Evolutionary conservation across 2,113 vertebrate genomes (phyloP).

Genomic region (Lamprologus ornatipinnis): DNA sequence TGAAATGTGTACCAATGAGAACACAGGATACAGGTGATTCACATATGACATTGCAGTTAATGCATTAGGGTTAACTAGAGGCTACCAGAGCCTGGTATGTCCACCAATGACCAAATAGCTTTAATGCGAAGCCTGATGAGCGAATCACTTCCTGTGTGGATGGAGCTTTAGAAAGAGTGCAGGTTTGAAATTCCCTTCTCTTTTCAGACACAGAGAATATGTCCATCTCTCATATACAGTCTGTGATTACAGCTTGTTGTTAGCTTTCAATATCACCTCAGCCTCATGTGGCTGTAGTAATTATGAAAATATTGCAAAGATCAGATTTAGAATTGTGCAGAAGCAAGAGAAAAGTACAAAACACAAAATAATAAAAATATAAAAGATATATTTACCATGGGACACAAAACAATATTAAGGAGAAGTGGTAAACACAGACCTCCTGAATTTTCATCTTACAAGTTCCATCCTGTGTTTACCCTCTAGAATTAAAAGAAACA

Average conservation of each 20-base stretch:
- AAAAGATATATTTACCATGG: neutral
- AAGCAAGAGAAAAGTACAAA: neutral
- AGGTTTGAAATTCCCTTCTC: neutral
- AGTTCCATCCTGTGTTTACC: rapidly evolving
- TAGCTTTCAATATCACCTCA: neutral
- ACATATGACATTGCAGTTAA: neutral
- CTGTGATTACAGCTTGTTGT: neutral
- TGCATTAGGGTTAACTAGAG: neutral
- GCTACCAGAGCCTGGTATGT: neutral
- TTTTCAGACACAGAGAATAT: neutral
- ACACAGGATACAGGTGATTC: neutral
- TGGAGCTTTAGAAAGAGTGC: neutral
- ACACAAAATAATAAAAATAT: neutral
- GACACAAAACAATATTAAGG: neutral
- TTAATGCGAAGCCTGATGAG: neutral
- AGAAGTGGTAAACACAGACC: neutral
- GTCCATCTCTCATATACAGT: neutral
- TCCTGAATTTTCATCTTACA: neutral
- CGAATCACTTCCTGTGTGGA: neutral
- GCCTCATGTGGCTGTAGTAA: neutral
- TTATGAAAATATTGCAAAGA: neutral
- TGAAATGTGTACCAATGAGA: neutral
- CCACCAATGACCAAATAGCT: neutral
- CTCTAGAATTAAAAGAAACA: neutral
- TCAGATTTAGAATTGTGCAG: neutral